These are phyloP conservation scores for Agrochola lychnidis DNA, from an alignment of 2,888 invertebrate species.

Conservation along the genomic window DNA sequence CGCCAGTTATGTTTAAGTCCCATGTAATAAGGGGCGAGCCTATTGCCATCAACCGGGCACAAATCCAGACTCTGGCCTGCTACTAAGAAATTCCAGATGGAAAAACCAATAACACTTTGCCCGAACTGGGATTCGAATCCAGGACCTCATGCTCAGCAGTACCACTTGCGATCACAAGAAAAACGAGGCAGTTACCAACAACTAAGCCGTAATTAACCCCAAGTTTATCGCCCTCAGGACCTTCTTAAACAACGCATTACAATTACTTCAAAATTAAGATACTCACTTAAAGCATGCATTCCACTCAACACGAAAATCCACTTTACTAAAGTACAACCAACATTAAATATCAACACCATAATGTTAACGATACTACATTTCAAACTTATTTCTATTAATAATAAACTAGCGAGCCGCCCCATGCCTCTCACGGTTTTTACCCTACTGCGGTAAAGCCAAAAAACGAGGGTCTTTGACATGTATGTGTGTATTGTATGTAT, in stretches of 20 bases:
- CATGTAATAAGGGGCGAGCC: neutral
- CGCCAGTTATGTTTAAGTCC: neutral
- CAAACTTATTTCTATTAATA: conserved; percentile 23
- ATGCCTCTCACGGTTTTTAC: neutral
- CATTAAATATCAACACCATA: conserved; percentile 30
- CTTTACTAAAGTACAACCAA: conserved; percentile 20
- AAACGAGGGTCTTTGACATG: no score
- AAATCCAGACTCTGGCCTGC: neutral
- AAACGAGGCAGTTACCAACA: neutral
- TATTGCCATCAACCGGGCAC: neutral
- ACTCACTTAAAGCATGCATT: neutral
- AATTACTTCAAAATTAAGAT: neutral
- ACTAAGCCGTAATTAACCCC: neutral
- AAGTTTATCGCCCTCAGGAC: neutral
- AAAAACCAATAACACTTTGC: neutral
- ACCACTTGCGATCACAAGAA: neutral
- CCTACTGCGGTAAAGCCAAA: no score
- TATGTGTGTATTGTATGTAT: no score
- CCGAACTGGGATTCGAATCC: neutral
- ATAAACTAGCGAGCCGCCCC: neutral
- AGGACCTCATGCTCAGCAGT: neutral
- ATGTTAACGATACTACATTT: neutral
- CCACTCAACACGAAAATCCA: conserved; percentile 35
- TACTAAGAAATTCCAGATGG: neutral
- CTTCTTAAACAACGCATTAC: neutral